A percentile compares a stretch with the other conserved stretches of the same genome.
phyloP scores from a whole-genome alignment of 2,113 vertebrate genomes.

The Collichthys lucidus region DNA sequence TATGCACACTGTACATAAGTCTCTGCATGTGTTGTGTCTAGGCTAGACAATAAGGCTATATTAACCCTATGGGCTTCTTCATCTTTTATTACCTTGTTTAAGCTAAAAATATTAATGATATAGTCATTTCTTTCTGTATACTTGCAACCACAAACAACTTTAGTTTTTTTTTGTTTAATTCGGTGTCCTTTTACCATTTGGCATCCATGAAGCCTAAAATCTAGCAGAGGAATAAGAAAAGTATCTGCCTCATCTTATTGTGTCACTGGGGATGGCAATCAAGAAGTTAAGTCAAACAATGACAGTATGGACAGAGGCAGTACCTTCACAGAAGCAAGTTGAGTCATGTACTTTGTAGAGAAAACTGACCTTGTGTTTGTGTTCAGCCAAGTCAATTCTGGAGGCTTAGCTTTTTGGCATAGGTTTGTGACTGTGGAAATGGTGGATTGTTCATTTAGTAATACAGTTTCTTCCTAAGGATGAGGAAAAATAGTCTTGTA shows the following conservation, averaged over 20 bases:
- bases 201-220: background rate
- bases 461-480: background rate
- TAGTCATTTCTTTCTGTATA: too few species aligned
- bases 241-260: background rate
- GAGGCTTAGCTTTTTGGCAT: background rate
- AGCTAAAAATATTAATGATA: background rate
- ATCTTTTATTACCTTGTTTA: background rate
- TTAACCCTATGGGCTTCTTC: too few species aligned
- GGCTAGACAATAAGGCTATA: background rate
- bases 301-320: background rate
- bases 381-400: background rate
- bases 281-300: slow-evolving; percentile 5
- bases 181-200: too few species aligned
- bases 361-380: background rate
- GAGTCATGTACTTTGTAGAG: background rate
- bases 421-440: background rate
- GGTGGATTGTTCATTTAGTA: background rate
- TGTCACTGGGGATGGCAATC: background rate
- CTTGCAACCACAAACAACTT: background rate
- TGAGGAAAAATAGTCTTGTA: background rate
- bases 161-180: too few species aligned
- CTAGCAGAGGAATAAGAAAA: background rate
- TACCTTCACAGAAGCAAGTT: background rate
- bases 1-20: background rate
- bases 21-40: background rate